A percentile compares a stretch with the other conserved stretches of the same genome.
Evolutionary conservation across 1,140 invertebrate species (phyloP).

Genomic region (Philopotamus ludificatus): DNA sequence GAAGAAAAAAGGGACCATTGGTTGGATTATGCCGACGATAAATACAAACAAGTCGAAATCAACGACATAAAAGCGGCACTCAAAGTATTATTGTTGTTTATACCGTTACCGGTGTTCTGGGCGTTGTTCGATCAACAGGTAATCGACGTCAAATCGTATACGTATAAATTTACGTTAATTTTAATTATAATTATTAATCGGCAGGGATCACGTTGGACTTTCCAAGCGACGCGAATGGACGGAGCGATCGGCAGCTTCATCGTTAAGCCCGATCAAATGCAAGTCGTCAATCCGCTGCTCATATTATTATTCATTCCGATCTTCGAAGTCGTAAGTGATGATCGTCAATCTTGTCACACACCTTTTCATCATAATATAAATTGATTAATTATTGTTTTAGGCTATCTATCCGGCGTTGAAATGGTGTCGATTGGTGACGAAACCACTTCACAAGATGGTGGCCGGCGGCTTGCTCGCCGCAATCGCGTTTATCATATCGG

Average conservation of each 20-base stretch:
- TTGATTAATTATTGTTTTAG: slow-evolving; percentile 25
- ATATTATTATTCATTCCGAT: slow-evolving; percentile 78
- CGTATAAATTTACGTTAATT: no score
- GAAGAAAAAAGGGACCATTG: slow-evolving; percentile 66
- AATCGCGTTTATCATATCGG: slow-evolving; percentile 84
- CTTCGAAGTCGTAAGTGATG: slow-evolving; percentile 62
- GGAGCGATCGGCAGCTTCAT: slow-evolving; percentile 60
- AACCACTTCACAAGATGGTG: slow-evolving; percentile 79
- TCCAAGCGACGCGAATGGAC: slow-evolving; percentile 69
- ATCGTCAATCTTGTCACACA: neutral
- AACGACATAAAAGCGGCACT: slow-evolving; percentile 70
- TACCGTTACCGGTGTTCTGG: slow-evolving; percentile 83
- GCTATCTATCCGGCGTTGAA: slow-evolving; percentile 53
- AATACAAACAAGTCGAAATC: slow-evolving; percentile 63
- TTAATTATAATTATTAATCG: neutral
- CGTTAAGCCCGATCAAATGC: slow-evolving; percentile 80
- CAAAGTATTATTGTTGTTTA: slow-evolving; percentile 68
- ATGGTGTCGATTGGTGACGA: slow-evolving; percentile 40
- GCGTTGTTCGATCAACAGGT: slow-evolving; percentile 77
- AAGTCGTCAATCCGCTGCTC: slow-evolving; percentile 76
- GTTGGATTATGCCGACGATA: slow-evolving; percentile 78
- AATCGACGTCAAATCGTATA: slow-evolving; percentile 23
- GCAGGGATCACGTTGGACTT: slow-evolving; percentile 60
- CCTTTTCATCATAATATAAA: neutral
- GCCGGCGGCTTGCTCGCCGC: slow-evolving; percentile 82